These are phyloP conservation scores for Papilio demoleus DNA, from an alignment of 2,888 invertebrate species.

Conservation along the genomic window DNA sequence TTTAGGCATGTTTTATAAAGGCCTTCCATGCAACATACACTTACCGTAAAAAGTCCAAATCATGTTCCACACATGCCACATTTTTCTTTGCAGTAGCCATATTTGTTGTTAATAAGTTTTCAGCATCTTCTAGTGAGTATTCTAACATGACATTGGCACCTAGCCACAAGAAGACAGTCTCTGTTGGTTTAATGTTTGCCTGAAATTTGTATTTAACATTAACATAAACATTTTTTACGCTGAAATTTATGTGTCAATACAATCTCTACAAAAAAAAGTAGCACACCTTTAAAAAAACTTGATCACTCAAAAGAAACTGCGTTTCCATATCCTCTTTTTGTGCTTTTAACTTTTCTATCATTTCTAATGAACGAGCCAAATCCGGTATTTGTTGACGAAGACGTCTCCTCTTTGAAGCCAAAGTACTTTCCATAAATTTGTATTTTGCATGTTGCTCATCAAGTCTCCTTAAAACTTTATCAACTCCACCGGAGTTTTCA, in stretches of 20 bases:
- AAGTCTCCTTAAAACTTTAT: conserved; percentile 92
- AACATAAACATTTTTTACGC: too few species aligned
- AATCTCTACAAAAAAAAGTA: conserved; percentile 7
- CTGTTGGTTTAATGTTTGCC: conserved; percentile 94
- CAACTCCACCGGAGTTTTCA: conserved; percentile 92
- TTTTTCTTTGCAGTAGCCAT: conserved; percentile 93
- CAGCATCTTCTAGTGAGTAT: conserved; percentile 95
- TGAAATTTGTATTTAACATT: conserved; percentile 76
- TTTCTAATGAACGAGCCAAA: conserved; percentile 93
- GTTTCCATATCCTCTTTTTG: conserved; percentile 93
- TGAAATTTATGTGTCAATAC: too few species aligned
- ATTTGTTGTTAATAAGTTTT: conserved; percentile 91
- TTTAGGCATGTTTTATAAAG: too few species aligned
- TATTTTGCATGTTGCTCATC: conserved; percentile 98
- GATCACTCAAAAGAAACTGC: conserved; percentile 96
- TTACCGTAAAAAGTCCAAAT: conserved; percentile 95
- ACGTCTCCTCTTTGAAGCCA: conserved; percentile 93
- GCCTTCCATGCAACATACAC: conserved; percentile 26
- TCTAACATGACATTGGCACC: conserved; percentile 99
- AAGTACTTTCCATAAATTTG: conserved; percentile 97
- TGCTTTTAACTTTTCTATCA: conserved; percentile 93
- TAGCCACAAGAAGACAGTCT: conserved; percentile 93
- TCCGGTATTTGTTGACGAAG: conserved; percentile 97
- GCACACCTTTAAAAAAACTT: conserved; percentile 88
- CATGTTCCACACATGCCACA: conserved; percentile 93